Base-by-base conservation (phyloP, 2,888 invertebrate genomes). In the Odontocolon sp. region DNA sequence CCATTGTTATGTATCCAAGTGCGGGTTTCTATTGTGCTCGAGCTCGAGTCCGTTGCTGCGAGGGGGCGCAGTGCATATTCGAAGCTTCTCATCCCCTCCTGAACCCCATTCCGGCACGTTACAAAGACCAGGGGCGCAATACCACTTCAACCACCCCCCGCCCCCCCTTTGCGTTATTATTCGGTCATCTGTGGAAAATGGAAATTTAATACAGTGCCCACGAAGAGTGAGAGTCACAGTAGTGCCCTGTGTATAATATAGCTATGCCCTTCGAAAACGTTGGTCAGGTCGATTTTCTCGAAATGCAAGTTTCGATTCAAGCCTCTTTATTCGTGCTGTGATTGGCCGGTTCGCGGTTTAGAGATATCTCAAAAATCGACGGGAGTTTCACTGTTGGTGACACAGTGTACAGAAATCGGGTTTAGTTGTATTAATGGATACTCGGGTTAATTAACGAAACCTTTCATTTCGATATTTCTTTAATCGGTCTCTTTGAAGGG, bases 121-220 rank as follows among this genome's bases (percentile, higher is more conserved):
- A 28, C 66, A 56, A 64, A 64, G 50, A 64, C 14, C 47, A 14
- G 36, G 23, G n/a, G 14, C 47, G 11, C 63, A 9, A 42, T 18
- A 31, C 5, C 14, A 57, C 64, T 36, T 14, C 40, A 11, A 54
- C 40, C 59, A 28, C 75, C 36, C 70, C 59, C 36, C 31, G 38
- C 54, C 18, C 63, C 56, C 66, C 71, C 75, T 81, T 82, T 75
- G 78, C 79, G 78, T 81, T 79, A 82, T 81, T 79, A 77, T 79
- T 77, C 66, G 76, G 72, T 77, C 67, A 40, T 79, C 80, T 74
- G 71, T 74, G 81, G 85, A 83, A 85, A 85, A 87, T 85, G 85
- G 85, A 85, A 87, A 86, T 86, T 85, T 86, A 83, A 86, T 86
- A 80, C 81, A 77, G 77, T 66, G 71, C 72, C 76, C 66, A 56